A percentile compares a stretch with the other conserved stretches of the same genome.
phyloP scores from a whole-genome alignment of 2,113 vertebrate species.

The Bufo bufo region DNA sequence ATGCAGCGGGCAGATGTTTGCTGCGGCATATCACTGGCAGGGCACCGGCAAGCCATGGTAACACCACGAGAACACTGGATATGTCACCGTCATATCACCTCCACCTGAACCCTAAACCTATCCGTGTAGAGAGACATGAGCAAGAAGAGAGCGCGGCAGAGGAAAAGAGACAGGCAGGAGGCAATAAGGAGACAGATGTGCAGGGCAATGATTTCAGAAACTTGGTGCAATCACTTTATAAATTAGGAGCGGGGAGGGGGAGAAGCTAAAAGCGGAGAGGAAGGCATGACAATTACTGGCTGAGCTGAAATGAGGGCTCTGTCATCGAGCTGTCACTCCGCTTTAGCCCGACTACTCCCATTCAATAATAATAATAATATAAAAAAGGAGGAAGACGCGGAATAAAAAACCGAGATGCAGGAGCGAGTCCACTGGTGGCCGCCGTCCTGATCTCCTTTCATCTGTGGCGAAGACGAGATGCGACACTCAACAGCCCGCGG shows the following conservation, averaged over 20 bases:
- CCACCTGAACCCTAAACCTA: too few relatives aligned
- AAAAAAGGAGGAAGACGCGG: conserved; percentile 75
- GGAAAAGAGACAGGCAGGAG: neutral
- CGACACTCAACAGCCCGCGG: conserved; percentile 75
- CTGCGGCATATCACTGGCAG: too few relatives aligned
- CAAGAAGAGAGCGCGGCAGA: neutral
- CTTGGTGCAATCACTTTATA: conserved; percentile 77
- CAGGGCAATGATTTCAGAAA: conserved; percentile 76
- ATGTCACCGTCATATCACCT: too few relatives aligned
- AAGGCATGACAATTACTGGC: conserved; percentile 79
- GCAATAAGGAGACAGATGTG: conserved; percentile 66
- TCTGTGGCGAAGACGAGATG: conserved; percentile 78
- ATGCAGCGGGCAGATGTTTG: too few relatives aligned
- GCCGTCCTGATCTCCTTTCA: conserved; percentile 76
- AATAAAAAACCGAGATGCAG: conserved; percentile 69
- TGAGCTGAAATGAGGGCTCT: conserved; percentile 74
- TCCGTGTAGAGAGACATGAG: too few relatives aligned
- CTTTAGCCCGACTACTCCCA: conserved; percentile 74
- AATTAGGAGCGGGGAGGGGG: conserved; percentile 70
- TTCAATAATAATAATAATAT: conserved; percentile 70
- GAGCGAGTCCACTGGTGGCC: conserved; percentile 67
- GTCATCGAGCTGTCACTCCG: conserved; percentile 77
- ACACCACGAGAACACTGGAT: too few relatives aligned
- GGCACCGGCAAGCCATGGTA: too few relatives aligned
- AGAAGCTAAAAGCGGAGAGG: conserved; percentile 72